Base-by-base conservation (phyloP, 2,797 vertebrate genomes). In the Antrozous pallidus region DNA sequence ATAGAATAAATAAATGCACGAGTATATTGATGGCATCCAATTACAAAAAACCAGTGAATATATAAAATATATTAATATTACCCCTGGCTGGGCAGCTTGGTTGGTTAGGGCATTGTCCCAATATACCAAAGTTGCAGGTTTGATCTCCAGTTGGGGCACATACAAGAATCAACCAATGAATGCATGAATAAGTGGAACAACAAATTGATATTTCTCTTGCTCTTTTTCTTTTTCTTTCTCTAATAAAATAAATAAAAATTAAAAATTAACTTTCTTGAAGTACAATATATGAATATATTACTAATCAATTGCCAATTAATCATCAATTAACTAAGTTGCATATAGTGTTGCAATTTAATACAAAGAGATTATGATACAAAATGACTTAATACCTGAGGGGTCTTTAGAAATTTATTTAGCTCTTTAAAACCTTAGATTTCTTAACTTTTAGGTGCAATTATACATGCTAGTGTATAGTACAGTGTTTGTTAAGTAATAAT, bases 351-450 rank as follows among this genome's bases (percentile, higher is more conserved):
- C 40, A 42, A 81, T 54, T 81, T 93, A 82, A 77, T 54, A 65
- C 49, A 49, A 87, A 86, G 24, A 56, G 38, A 1, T 78, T 51
- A 67, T 56, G 18, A 90, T 84, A 78, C 26, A 49, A 63, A 14
- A 67, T 77, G 54, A 71, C 33, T 89, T 88, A 90, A 58, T 51
- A 93, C 56, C 40, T 74, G 71, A 78, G n/a, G 14, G 20, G 58
- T 3, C 17, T 65, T 81, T 69, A 69, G 4, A 14, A 78, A 56
- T 88, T 90, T 88, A 67, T 58, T 95, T 88, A 56, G 16, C 12
- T 81, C 42, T 92, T 81, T 86, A 81, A 80, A 93, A 88, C 22
- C 26, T 71, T 67, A 28, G 24, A 40, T 92, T 90, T 91, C 31
- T 90, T 49, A 71, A 33, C 18, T 90, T 94, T 54, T 12, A 83